phyloP scores from a whole-genome alignment of 1,140 invertebrate species.

The Sarcophaga peregrina region DNA sequence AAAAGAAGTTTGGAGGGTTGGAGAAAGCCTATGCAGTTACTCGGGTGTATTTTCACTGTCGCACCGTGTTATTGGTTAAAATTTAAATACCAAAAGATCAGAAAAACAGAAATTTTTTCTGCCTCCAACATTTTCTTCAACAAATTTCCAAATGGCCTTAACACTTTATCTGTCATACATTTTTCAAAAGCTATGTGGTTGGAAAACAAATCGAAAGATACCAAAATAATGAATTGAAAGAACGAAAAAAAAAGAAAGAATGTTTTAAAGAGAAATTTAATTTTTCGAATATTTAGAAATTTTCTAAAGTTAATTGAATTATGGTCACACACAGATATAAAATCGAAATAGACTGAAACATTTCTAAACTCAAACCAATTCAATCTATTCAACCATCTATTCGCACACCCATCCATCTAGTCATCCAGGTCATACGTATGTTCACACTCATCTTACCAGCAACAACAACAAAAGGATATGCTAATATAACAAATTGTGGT shows the following conservation, averaged over 20 bases:
- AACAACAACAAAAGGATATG: constrained; percentile 9
- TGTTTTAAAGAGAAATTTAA: not conserved
- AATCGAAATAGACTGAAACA: not conserved
- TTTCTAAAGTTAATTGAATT: constrained; percentile 21
- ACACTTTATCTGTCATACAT: not conserved
- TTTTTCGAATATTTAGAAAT: not conserved
- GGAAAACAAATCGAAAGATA: not conserved
- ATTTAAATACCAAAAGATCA: too few species aligned
- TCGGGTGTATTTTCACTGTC: too few species aligned
- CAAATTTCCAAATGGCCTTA: not conserved
- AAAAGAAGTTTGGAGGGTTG: too few species aligned
- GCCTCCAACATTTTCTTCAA: too few species aligned
- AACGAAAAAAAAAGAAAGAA: not conserved
- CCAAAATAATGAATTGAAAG: not conserved
- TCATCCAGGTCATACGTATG: not conserved
- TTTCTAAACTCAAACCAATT: not conserved
- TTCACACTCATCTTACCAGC: not conserved
- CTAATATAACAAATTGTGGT: constrained; percentile 21
- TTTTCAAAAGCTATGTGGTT: not conserved
- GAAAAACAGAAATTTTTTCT: too few species aligned
- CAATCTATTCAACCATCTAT: too few species aligned
- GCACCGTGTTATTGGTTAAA: too few species aligned
- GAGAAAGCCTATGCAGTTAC: too few species aligned
- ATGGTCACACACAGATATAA: not conserved
- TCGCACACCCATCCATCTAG: too few species aligned